Percentiles rank a stretch among this genome's conserved stretches.
Conservation (phyloP, 2,113 vertebrate genomes). For the Phalacrocorax aristotelis region DNA sequence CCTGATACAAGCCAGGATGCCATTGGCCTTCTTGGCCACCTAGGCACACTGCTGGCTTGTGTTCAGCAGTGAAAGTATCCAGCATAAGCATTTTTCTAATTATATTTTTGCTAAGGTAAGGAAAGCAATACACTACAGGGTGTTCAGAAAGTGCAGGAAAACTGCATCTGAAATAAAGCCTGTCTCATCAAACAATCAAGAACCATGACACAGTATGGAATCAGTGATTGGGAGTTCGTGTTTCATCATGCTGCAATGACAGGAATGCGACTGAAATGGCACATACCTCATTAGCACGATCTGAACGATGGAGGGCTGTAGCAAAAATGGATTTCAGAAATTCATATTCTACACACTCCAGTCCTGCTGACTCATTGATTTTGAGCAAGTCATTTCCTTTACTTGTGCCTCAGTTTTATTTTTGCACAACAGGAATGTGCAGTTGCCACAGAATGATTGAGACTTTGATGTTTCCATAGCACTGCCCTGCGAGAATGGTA, state of each 20-base stretch:
- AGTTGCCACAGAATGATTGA: slow-evolving; percentile 2
- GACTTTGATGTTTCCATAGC: slow-evolving; percentile 9
- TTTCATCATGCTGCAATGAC: background rate
- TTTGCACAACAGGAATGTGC: slow-evolving; percentile 46
- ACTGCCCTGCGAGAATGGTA: background rate
- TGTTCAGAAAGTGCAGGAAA: background rate
- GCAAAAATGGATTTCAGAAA: background rate
- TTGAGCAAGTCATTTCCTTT: slow-evolving; percentile 2
- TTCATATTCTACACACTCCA: background rate
- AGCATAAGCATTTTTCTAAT: background rate
- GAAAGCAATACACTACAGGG: background rate
- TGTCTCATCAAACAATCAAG: background rate
- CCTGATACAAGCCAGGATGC: too few species aligned
- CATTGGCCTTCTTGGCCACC: too few species aligned
- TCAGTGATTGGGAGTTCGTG: background rate
- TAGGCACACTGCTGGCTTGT: too few species aligned
- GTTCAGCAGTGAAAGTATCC: background rate
- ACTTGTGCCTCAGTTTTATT: slow-evolving; percentile 39
- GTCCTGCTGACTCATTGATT: slow-evolving; percentile 8
- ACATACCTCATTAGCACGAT: background rate
- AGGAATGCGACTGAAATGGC: background rate
- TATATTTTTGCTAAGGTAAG: background rate
- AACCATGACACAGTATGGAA: background rate
- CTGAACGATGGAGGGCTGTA: background rate
- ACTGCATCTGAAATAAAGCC: background rate